A percentile compares a stretch with the other conserved stretches of the same genome.
Evolutionary conservation across 1,140 invertebrate species (phyloP).

Genomic region (Drosophila watanabei): DNA sequence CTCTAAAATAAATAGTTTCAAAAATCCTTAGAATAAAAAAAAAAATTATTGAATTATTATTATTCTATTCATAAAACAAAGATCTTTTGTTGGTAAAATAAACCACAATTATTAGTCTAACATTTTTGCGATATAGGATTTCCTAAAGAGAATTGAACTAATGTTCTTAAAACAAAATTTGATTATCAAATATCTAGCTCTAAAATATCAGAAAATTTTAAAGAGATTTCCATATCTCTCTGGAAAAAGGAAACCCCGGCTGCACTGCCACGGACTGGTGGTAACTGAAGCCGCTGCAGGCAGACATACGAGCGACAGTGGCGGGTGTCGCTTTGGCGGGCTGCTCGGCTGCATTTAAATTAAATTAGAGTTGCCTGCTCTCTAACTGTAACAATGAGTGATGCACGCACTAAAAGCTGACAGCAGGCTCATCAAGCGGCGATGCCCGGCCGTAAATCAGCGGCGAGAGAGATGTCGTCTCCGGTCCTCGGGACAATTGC

Average conservation of each 20-base stretch:
- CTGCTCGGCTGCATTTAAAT: constrained; percentile 79
- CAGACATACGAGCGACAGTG: constrained; percentile 66
- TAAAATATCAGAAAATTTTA: neutral
- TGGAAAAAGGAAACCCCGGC: constrained; percentile 5
- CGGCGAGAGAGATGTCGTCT: constrained; percentile 50
- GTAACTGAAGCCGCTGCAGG: constrained; percentile 50
- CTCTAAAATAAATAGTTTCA: neutral
- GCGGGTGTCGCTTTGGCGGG: constrained; percentile 58
- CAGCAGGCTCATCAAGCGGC: constrained; percentile 47
- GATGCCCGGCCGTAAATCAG: constrained; percentile 72
- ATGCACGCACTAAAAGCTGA: constrained; percentile 80
- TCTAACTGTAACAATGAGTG: constrained; percentile 84
- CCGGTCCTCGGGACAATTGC: constrained; percentile 46
- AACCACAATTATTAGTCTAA: too few species aligned
- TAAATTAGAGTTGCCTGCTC: constrained; percentile 80
- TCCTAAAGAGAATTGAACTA: too few species aligned
- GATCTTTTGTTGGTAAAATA: too few species aligned
- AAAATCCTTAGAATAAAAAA: neutral
- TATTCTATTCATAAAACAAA: neutral
- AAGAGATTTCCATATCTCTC: neutral
- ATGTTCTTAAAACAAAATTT: too few species aligned
- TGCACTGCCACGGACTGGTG: constrained; percentile 17
- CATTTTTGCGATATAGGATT: too few species aligned
- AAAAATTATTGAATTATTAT: neutral
- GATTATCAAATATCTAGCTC: neutral